A percentile compares a stretch with the other conserved stretches of the same genome.
phyloP scores from a whole-genome alignment of 2,888 invertebrate genomes.

The Argyresthia albistria region DNA sequence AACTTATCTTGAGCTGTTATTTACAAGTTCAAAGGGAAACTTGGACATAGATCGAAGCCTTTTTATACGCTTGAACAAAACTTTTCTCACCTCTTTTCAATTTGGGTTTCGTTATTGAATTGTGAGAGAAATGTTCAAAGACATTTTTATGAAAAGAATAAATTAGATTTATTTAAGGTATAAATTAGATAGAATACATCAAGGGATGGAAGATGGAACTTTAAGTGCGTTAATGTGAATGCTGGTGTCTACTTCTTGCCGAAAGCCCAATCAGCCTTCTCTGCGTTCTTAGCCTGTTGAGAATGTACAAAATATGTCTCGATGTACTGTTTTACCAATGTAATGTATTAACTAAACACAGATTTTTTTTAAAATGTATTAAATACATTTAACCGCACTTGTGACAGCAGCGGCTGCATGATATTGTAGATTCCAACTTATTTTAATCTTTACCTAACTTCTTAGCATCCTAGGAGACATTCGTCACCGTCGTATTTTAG shows the following conservation, averaged over 20 bases:
- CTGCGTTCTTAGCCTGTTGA: slow-evolving; percentile 83
- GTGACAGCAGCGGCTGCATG: too few relatives aligned
- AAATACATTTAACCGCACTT: too few relatives aligned
- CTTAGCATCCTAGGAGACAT: too few relatives aligned
- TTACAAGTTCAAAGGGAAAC: slow-evolving; percentile 16
- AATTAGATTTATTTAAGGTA: neutral
- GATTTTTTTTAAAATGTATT: too few relatives aligned
- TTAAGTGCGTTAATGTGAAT: slow-evolving; percentile 19
- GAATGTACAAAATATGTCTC: neutral
- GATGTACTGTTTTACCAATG: too few relatives aligned
- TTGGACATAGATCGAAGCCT: slow-evolving; percentile 32
- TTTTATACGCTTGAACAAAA: slow-evolving; percentile 28
- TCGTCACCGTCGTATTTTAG: too few relatives aligned
- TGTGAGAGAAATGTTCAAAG: neutral
- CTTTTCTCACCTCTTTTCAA: slow-evolving; percentile 45
- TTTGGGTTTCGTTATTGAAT: slow-evolving; percentile 21
- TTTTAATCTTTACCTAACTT: too few relatives aligned
- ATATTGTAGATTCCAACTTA: too few relatives aligned
- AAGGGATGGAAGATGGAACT: slow-evolving; percentile 9
- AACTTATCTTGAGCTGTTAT: slow-evolving; percentile 1
- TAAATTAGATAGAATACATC: neutral
- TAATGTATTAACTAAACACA: too few relatives aligned
- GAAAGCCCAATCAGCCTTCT: slow-evolving; percentile 80
- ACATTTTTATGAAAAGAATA: neutral
- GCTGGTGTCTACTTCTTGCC: slow-evolving; percentile 71